Conservation (phyloP, 2,888 invertebrate genomes). For the Drosophila nigricruria region DNA sequence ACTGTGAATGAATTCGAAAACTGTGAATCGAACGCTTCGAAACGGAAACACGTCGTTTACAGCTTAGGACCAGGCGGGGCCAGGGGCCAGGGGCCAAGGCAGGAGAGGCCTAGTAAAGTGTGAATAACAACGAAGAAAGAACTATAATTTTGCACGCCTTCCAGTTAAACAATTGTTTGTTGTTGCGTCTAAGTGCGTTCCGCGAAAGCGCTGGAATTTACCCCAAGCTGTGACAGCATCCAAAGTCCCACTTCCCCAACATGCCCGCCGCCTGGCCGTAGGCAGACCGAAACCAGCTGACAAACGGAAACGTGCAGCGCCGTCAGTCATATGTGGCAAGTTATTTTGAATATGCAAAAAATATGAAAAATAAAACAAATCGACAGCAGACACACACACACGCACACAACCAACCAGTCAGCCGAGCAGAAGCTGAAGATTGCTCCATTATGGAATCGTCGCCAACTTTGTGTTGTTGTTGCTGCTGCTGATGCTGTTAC, state of each 20-base stretch:
- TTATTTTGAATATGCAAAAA: conserved; percentile 80
- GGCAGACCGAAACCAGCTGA: conserved; percentile 62
- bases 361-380: conserved; percentile 58
- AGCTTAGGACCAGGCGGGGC: neutral
- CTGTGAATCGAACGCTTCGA: conserved; percentile 17
- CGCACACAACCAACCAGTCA: neutral
- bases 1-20: conserved; percentile 43
- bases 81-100: no score
- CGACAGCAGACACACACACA: conserved; percentile 16
- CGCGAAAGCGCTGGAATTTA: conserved; percentile 73
- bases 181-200: conserved; percentile 64
- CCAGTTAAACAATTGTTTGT: conserved; percentile 76
- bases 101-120: conserved; percentile 57
- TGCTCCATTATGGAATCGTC: conserved; percentile 68
- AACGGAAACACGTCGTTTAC: conserved; percentile 29
- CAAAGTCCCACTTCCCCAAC: conserved; percentile 6
- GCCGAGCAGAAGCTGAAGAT: conserved; percentile 42
- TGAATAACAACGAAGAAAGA: conserved; percentile 43
- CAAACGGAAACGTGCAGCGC: conserved; percentile 71
- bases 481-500: conserved; percentile 61
- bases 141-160: conserved; percentile 67
- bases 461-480: conserved; percentile 18
- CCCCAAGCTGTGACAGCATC: conserved; percentile 73
- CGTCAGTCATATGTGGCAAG: conserved; percentile 77
- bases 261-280: neutral